These are phyloP conservation scores for Callithrix jacchus DNA, from an alignment of 2,113 vertebrate species.

Conservation along the genomic window DNA sequence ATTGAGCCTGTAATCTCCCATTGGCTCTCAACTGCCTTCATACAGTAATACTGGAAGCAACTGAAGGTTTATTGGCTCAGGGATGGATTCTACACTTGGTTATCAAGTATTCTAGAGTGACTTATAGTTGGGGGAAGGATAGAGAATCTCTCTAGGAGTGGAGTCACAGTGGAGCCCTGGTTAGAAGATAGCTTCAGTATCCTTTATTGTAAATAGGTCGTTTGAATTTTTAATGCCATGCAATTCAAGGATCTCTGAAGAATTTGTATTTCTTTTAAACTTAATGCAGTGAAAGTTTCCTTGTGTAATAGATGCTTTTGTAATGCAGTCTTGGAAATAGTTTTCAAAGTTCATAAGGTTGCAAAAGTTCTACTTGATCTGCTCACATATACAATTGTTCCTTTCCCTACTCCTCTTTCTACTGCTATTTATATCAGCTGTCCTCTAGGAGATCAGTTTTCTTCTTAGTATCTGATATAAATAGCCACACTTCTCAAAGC, in stretches of 20 bases:
- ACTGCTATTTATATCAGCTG: slow-evolving; percentile 64
- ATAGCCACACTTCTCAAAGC: slow-evolving; percentile 42
- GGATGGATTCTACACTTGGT: neutral
- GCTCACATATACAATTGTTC: slow-evolving; percentile 11
- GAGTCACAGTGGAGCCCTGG: neutral
- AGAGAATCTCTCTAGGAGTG: neutral
- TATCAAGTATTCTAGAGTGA: neutral
- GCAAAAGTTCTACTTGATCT: slow-evolving; percentile 26
- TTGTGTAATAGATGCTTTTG: neutral
- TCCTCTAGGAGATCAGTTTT: slow-evolving; percentile 55
- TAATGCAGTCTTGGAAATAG: neutral
- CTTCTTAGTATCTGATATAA: slow-evolving; percentile 62
- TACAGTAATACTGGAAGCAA: neutral
- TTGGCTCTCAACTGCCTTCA: neutral
- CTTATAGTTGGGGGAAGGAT: too few relatives aligned
- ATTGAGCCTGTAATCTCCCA: neutral
- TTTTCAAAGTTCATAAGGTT: slow-evolving; percentile 50
- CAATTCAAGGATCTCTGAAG: neutral
- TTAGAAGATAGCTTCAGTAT: neutral
- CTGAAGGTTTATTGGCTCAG: neutral
- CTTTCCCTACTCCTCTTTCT: slow-evolving; percentile 23
- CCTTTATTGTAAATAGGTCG: neutral
- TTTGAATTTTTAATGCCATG: neutral
- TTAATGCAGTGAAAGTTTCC: neutral
- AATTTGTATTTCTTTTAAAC: slow-evolving; percentile 34